phyloP scores from a whole-genome alignment of 2,888 invertebrate species.

The Sericinus montela region DNA sequence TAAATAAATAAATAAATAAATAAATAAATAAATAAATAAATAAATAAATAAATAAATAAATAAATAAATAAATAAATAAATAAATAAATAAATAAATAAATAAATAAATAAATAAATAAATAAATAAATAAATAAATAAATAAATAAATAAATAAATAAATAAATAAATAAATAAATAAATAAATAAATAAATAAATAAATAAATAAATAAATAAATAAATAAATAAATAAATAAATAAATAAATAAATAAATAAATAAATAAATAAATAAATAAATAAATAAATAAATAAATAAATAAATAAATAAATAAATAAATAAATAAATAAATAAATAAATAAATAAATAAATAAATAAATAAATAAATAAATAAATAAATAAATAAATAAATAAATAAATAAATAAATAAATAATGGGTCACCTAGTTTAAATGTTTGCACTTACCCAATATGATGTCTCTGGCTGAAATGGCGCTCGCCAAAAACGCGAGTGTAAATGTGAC shows the following conservation, averaged over 20 bases:
- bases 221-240: conserved; percentile 15
- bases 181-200: conserved; percentile 15
- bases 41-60: conserved; percentile 15
- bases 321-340: conserved; percentile 15
- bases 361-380: conserved; percentile 15
- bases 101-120: conserved; percentile 15
- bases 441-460: conserved; percentile 67
- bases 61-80: conserved; percentile 15
- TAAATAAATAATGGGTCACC: conserved; percentile 14
- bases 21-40: conserved; percentile 15
- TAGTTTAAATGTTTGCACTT: conserved; percentile 31
- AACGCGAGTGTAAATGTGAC: conserved; percentile 49
- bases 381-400: conserved; percentile 15
- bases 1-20: conserved; percentile 15
- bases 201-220: conserved; percentile 15
- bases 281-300: conserved; percentile 15
- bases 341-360: conserved; percentile 15
- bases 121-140: conserved; percentile 15
- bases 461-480: conserved; percentile 48
- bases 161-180: conserved; percentile 15
- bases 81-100: conserved; percentile 15
- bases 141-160: conserved; percentile 15
- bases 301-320: conserved; percentile 15
- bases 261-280: conserved; percentile 15
- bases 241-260: conserved; percentile 15